These are phyloP conservation scores for Ornithoptera priamus DNA, from an alignment of 2,888 invertebrate species.

Conservation along the genomic window DNA sequence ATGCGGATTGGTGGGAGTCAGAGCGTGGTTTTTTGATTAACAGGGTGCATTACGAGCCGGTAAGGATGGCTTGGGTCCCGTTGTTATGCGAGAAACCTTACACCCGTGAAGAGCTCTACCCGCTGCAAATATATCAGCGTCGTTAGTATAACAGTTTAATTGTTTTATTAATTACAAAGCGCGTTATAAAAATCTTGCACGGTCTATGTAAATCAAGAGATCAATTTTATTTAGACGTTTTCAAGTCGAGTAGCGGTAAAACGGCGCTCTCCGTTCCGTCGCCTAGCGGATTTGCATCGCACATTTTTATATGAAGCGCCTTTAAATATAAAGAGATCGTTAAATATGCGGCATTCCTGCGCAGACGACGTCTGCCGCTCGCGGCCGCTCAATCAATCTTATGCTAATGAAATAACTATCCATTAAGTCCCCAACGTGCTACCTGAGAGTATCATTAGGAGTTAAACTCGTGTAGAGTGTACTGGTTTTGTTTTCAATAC, in stretches of 20 bases:
- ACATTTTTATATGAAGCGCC: slow-evolving; percentile 53
- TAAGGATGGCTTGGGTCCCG: too few species aligned
- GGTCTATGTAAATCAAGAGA: slow-evolving; percentile 14
- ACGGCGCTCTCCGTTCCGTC: slow-evolving; percentile 52
- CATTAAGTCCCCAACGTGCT: slow-evolving; percentile 58
- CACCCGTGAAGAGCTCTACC: too few species aligned
- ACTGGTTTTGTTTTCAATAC: too few species aligned
- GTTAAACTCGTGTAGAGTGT: background rate
- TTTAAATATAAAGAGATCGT: slow-evolving; percentile 58
- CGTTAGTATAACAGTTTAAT: background rate
- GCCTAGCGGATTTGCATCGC: slow-evolving; percentile 53
- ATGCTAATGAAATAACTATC: slow-evolving; percentile 34
- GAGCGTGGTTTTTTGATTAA: too few species aligned
- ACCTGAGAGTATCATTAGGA: background rate
- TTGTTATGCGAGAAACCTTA: too few species aligned
- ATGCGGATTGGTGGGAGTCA: too few species aligned
- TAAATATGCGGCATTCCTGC: slow-evolving; percentile 62
- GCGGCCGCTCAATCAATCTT: slow-evolving; percentile 34
- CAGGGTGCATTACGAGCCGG: too few species aligned
- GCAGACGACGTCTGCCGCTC: slow-evolving; percentile 46
- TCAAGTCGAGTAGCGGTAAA: slow-evolving; percentile 62
- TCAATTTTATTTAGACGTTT: slow-evolving; percentile 56
- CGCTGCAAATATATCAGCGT: too few species aligned
- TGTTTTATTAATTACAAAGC: slow-evolving; percentile 44
- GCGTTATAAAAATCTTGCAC: slow-evolving; percentile 42